A percentile compares a stretch with the other conserved stretches of the same genome.
These are phyloP conservation scores for Coregonus sp. DNA, from an alignment of 2,797 vertebrate species.

Conservation along the genomic window DNA sequence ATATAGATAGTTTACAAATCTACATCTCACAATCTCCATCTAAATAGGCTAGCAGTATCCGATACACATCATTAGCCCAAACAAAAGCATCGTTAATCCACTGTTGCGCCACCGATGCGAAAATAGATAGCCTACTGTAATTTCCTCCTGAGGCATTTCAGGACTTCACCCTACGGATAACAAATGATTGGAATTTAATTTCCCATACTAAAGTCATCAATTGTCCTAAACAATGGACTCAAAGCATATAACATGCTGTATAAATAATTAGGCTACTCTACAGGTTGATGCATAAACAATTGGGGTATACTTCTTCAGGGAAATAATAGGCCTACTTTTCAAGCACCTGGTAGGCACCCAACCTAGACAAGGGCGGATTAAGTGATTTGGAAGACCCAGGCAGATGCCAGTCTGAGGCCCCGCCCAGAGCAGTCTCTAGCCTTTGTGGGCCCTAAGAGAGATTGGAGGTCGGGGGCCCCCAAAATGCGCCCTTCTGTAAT, in stretches of 20 bases:
- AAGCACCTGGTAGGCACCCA: not conserved
- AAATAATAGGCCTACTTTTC: not conserved
- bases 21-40: not conserved
- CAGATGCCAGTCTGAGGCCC: no score
- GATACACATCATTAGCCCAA: slow-evolving; percentile 16
- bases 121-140: slow-evolving; percentile 28
- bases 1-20: not conserved
- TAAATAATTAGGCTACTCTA: not conserved
- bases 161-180: slow-evolving; percentile 20
- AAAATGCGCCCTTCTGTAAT: no score
- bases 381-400: no score
- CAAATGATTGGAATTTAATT: slow-evolving; percentile 14
- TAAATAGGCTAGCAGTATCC: slow-evolving; percentile 15
- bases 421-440: no score
- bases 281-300: not conserved
- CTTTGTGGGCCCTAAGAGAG: no score
- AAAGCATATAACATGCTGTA: not conserved
- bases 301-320: not conserved
- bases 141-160: slow-evolving; percentile 14
- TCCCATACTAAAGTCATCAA: slow-evolving; percentile 10
- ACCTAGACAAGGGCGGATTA: no score
- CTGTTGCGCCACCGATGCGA: slow-evolving; percentile 9
- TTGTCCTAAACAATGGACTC: not conserved
- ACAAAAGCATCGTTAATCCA: slow-evolving; percentile 25
- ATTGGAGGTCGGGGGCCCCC: no score